Percentiles rank a stretch among this genome's conserved stretches.
These are phyloP conservation scores for Champsocephalus gunnari DNA, from an alignment of 2,797 vertebrate species.

Conservation along the genomic window DNA sequence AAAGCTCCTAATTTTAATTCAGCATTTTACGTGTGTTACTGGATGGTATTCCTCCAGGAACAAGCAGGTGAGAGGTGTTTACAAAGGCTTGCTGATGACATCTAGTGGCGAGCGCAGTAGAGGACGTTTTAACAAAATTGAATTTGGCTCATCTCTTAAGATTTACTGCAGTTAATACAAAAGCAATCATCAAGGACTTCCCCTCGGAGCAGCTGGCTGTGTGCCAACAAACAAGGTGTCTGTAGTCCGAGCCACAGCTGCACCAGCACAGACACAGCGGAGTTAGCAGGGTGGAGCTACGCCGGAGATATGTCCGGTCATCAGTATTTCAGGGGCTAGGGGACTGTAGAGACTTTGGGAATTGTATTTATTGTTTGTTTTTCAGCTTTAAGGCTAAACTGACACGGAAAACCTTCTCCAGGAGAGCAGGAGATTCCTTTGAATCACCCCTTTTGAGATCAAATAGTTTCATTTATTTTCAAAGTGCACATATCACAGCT, in stretches of 20 bases:
- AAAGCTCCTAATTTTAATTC: slow-evolving; percentile 13
- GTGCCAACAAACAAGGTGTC: slow-evolving; percentile 4
- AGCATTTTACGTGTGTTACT: slow-evolving; percentile 25
- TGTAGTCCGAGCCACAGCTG: background rate
- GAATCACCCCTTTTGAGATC: background rate
- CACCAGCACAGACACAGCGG: background rate
- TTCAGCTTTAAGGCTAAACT: background rate
- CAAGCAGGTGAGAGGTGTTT: background rate
- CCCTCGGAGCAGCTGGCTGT: slow-evolving; percentile 19
- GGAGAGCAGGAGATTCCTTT: background rate
- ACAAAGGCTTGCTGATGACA: slow-evolving; percentile 69
- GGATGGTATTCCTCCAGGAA: slow-evolving; percentile 32
- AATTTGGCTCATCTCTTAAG: slow-evolving; percentile 31
- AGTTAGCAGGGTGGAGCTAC: background rate
- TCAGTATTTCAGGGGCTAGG: background rate
- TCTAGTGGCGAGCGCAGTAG: slow-evolving; percentile 64
- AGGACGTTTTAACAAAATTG: slow-evolving; percentile 43
- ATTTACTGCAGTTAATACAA: slow-evolving; percentile 44
- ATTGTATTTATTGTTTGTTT: too few species aligned
- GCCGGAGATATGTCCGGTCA: background rate
- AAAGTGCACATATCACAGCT: too few species aligned
- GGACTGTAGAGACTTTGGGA: background rate
- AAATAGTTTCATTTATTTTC: background rate
- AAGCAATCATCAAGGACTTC: slow-evolving; percentile 34
- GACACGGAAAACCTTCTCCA: background rate